phyloP scores from a whole-genome alignment of 2,797 vertebrate genomes.

The Masticophis lateralis region DNA sequence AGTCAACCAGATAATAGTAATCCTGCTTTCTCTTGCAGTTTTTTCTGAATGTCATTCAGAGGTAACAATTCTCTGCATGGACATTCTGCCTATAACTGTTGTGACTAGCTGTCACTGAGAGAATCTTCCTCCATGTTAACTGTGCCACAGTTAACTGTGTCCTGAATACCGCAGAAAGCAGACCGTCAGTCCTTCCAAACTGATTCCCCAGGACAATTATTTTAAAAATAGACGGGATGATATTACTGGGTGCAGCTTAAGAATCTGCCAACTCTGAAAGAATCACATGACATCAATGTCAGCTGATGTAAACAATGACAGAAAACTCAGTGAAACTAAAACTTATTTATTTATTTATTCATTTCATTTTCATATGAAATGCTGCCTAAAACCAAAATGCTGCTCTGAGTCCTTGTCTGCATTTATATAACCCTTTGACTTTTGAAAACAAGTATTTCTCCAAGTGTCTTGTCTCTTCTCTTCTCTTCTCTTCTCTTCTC shows the following conservation, averaged over 20 bases:
- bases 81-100: neutral
- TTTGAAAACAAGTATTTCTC: neutral
- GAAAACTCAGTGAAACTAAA: neutral
- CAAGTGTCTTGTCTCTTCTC: slow-evolving; percentile 33
- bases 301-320: neutral
- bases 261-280: neutral
- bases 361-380: too few relatives aligned
- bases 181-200: neutral
- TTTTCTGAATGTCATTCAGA: neutral
- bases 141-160: neutral
- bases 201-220: neutral
- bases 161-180: neutral
- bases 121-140: neutral
- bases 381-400: neutral
- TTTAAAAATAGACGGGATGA: neutral
- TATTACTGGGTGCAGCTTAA: neutral
- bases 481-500: too few relatives aligned
- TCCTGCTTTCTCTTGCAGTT: neutral
- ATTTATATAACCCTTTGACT: neutral
- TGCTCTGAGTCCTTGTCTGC: neutral
- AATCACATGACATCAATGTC: neutral
- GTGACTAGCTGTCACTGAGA: neutral
- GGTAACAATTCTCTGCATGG: neutral
- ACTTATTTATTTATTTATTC: too few relatives aligned
- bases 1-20: neutral